phyloP scores from a whole-genome alignment of 2,797 vertebrate genomes.

The Argyrosomus regius region DNA sequence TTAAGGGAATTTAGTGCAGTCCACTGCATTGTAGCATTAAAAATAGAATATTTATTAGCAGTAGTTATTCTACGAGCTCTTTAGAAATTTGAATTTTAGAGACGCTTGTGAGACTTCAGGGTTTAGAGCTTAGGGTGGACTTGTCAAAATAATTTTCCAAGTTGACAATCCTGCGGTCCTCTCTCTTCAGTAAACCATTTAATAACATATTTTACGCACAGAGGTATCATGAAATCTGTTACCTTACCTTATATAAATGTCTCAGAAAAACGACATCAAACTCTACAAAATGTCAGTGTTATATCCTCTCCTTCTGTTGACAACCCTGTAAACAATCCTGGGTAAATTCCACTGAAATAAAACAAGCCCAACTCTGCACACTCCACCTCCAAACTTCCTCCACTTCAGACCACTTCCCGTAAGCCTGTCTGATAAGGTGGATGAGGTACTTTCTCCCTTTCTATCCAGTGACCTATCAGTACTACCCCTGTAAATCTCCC shows the following conservation, averaged over 20 bases:
- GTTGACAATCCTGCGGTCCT: not conserved
- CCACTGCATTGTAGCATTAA: not conserved
- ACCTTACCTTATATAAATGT: not conserved
- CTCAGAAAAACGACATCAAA: not conserved
- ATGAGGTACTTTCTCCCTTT: slow-evolving; percentile 27
- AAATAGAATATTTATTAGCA: not conserved
- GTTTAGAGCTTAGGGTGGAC: not conserved
- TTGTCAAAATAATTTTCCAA: not conserved
- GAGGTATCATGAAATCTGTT: not conserved
- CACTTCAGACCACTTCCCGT: slow-evolving; percentile 28
- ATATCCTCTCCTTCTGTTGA: slow-evolving; percentile 2
- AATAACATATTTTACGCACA: not conserved
- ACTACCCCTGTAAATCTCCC: slow-evolving; percentile 45
- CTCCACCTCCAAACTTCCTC: not conserved
- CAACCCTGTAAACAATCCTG: not conserved
- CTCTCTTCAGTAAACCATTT: not conserved
- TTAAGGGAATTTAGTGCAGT: slow-evolving; percentile 21
- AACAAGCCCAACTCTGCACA: slow-evolving; percentile 7
- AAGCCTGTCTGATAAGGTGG: slow-evolving; percentile 34
- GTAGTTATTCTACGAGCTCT: too few species aligned
- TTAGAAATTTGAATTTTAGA: not conserved
- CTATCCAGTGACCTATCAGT: slow-evolving; percentile 45
- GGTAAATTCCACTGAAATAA: slow-evolving; percentile 22
- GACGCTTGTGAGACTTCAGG: not conserved
- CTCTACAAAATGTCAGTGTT: not conserved